Evolutionary conservation across 2,797 vertebrate species (phyloP).

Genomic region (Smutsia temminckii): DNA sequence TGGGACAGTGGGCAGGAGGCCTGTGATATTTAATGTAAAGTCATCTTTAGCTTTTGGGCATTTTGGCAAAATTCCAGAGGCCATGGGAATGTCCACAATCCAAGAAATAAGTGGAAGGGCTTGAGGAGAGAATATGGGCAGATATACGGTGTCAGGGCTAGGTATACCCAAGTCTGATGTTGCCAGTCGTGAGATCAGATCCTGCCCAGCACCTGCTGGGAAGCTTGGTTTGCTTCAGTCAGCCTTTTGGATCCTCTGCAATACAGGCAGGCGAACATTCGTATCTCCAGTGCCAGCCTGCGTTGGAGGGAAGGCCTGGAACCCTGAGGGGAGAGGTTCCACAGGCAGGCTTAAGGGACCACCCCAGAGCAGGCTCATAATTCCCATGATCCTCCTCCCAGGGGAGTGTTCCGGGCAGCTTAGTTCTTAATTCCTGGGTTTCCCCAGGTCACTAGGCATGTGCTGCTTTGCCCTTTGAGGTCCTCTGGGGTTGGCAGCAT

Average conservation of each 20-base stretch:
- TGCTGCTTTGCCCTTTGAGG: background rate
- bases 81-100: background rate
- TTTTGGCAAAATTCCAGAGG: slow-evolving; percentile 2
- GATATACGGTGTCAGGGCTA: background rate
- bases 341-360: background rate
- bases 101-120: background rate
- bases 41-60: slow-evolving; percentile 1
- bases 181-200: background rate
- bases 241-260: background rate
- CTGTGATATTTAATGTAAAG: background rate
- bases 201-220: background rate
- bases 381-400: background rate
- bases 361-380: background rate
- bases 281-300: background rate
- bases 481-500: background rate
- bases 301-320: background rate
- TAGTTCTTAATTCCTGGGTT: background rate
- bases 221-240: background rate
- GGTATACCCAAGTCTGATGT: background rate
- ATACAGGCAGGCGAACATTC: background rate
- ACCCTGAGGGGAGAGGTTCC: background rate
- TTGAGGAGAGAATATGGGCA: background rate
- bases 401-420: background rate
- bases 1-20: background rate
- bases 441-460: background rate